Evolutionary conservation across 2,888 invertebrate species (phyloP).

Genomic region (Colletes collaris): DNA sequence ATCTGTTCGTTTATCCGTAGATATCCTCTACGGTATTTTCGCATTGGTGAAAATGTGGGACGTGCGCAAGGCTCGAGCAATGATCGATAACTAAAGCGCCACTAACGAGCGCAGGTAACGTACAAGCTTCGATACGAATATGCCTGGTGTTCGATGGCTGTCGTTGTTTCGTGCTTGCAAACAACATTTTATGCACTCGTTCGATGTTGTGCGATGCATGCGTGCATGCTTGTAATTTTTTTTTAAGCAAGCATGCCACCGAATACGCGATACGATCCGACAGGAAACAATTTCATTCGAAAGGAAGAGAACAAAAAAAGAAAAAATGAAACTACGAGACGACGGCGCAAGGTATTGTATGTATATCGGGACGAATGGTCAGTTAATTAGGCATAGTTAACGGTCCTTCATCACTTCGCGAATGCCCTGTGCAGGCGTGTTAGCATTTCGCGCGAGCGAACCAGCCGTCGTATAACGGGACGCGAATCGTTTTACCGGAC

Average conservation of each 20-base stretch:
- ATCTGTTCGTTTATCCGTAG: not conserved
- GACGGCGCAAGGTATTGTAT: not conserved
- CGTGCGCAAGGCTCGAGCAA: conserved; percentile 4
- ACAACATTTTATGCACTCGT: not conserved
- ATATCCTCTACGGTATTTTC: not conserved
- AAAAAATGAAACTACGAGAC: too few relatives aligned
- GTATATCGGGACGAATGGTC: conserved; percentile 34
- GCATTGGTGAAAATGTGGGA: not conserved
- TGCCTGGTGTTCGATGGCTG: not conserved
- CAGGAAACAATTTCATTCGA: too few relatives aligned
- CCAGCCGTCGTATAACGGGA: conserved; percentile 65
- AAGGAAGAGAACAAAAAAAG: too few relatives aligned
- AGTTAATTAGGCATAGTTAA: conserved; percentile 66
- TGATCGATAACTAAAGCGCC: not conserved
- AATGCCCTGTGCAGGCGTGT: conserved; percentile 49
- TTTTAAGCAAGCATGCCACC: too few relatives aligned
- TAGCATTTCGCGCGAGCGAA: conserved; percentile 57
- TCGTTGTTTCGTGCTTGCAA: not conserved
- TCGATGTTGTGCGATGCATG: not conserved
- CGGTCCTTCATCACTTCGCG: conserved; percentile 58
- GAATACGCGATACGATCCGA: too few relatives aligned
- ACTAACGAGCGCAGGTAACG: not conserved
- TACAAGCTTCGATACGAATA: not conserved
- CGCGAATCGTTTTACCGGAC: conserved; percentile 55
- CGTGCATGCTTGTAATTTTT: not conserved